Conservation (phyloP, 2,888 invertebrate species). For the Ophioninae sp. region DNA sequence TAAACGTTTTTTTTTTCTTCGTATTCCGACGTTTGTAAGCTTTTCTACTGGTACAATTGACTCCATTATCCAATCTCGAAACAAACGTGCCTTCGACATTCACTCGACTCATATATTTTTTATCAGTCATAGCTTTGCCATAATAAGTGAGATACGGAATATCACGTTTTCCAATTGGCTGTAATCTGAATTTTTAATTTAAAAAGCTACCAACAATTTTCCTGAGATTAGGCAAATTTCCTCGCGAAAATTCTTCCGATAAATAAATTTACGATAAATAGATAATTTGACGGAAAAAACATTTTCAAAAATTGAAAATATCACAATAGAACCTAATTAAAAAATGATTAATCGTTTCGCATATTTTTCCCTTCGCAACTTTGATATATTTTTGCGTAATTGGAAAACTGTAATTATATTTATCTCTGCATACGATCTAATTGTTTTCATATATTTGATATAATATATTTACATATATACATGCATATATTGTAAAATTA, state of each 20-base stretch:
- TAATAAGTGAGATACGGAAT: not conserved
- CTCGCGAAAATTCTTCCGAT: too few species aligned
- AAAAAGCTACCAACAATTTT: too few species aligned
- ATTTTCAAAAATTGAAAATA: too few species aligned
- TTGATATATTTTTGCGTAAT: not conserved
- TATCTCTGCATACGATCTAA: slow-evolving; percentile 30
- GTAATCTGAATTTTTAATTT: too few species aligned
- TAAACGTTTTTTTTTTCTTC: not conserved
- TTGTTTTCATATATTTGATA: slow-evolving; percentile 51
- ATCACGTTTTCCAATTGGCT: not conserved
- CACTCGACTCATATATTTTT: slow-evolving; percentile 3
- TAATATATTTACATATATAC: slow-evolving; percentile 7
- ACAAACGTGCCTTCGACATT: not conserved
- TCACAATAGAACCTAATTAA: too few species aligned
- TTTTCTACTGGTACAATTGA: not conserved
- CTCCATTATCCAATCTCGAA: not conserved
- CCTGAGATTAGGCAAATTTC: too few species aligned
- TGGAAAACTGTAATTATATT: slow-evolving; percentile 1
- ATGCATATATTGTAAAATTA: slow-evolving; percentile 29
- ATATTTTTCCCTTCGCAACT: not conserved
- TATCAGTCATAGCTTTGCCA: slow-evolving; percentile 3
- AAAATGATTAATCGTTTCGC: not conserved
- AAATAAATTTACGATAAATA: too few species aligned
- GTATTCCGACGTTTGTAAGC: not conserved
- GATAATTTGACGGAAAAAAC: too few species aligned